Evolutionary conservation across 2,888 invertebrate species (phyloP), one percentile per base, ranked within the genome.

Genomic region (Zaprionus lineosus): DNA sequence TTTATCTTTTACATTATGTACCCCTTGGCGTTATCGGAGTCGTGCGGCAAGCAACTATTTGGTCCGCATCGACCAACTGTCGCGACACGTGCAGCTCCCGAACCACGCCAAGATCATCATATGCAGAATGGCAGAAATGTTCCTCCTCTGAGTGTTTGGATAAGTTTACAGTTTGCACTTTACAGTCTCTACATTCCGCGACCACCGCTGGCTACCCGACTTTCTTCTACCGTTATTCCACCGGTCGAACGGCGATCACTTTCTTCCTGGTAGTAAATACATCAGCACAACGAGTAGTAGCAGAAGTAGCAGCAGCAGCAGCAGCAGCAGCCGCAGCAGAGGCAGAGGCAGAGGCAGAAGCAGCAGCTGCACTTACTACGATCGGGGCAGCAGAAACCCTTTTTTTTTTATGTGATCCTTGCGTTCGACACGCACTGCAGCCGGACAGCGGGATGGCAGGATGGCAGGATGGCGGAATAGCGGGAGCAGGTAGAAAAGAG

Each of bases 181-280:
- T n/a, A n/a, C n/a, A n/a, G n/a, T n/a, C n/a, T n/a, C n/a, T n/a
- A n/a, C n/a, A 40, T 40, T 28, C 19, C 28, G 28, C 33, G 19
- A 33, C 15, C 7, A 9, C 53, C 43, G 50, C 24, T 29, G 40
- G 40, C 41, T 37, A 15, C n/a, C 36, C 47, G 40, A 44, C 64
- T 69, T 68, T 59, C 66, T 56, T 67, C 41, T 21, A 50, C 68
- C 67, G 67, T 67, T 67, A 68, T 57, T 62, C 46, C 44, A 44
- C 52, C 60, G 60, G 61, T 61, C 60, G 31, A 65, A 46, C 52
- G 46, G 18, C 46, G 44, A 40, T 48, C 50, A 67, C 66, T 67
- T 66, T 66, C 68, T 61, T 61, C 33, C 21, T 28, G 51, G 29
- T n/a, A n/a, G n/a, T n/a, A n/a, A n/a, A n/a, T n/a, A n/a, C n/a